Conservation (phyloP, 2,113 vertebrate genomes). For the Tricholaema leucomelas region DNA sequence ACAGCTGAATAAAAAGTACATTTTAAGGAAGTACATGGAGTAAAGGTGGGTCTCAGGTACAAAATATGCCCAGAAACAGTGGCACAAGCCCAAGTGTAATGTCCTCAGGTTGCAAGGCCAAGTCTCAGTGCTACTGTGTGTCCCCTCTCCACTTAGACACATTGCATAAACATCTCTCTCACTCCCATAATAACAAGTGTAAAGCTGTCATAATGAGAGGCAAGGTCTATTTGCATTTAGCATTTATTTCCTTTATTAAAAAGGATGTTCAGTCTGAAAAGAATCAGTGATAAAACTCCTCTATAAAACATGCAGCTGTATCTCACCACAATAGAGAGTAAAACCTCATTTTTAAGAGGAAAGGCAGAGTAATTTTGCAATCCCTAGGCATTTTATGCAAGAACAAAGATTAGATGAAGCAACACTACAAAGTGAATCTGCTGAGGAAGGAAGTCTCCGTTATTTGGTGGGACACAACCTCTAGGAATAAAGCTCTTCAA, state of each 20-base stretch:
- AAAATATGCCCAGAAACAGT: not conserved
- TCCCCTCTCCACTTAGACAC: not conserved
- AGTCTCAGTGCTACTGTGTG: not conserved
- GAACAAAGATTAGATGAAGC: not conserved
- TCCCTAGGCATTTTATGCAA: not conserved
- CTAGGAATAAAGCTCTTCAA: not conserved
- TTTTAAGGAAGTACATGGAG: not conserved
- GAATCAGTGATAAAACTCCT: not conserved
- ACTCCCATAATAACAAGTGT: not conserved
- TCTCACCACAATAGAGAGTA: not conserved
- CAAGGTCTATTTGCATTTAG: not conserved
- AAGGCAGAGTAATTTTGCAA: not conserved
- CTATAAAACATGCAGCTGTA: not conserved
- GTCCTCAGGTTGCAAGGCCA: not conserved
- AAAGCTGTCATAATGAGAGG: not conserved
- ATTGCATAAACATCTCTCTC: not conserved
- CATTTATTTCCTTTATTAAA: not conserved
- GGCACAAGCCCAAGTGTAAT: not conserved
- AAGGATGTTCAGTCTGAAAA: not conserved
- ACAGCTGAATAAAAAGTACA: not conserved
- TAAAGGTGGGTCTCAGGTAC: not conserved
- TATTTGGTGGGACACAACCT: not conserved
- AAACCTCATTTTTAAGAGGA: slow-evolving; percentile 5
- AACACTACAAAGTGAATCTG: not conserved
- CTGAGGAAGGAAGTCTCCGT: not conserved